Evolutionary conservation across 2,113 vertebrate genomes (phyloP).

Genomic region (Origma solitaria): DNA sequence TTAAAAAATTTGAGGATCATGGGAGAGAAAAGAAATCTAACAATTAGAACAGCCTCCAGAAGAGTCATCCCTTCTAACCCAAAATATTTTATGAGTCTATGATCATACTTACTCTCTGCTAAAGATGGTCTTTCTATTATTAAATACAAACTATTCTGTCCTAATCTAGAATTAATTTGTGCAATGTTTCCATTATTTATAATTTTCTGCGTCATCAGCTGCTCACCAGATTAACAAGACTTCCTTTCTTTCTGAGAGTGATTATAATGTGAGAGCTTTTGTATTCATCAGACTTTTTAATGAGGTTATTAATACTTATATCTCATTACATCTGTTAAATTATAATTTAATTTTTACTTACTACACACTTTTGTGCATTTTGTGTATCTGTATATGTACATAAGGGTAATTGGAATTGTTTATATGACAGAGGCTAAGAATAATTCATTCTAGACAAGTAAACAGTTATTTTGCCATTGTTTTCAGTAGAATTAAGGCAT

Average conservation of each 20-base stretch:
- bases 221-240: conserved; percentile 50
- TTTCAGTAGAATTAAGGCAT: background rate
- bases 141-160: conserved; percentile 34
- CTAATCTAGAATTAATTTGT: conserved; percentile 60
- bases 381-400: background rate
- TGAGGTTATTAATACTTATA: conserved; percentile 60
- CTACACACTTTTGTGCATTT: conserved; percentile 14
- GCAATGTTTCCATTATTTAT: conserved; percentile 52
- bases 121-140: conserved; percentile 18
- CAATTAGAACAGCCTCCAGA: conserved; percentile 9
- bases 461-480: background rate
- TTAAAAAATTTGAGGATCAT: background rate
- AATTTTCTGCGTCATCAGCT: conserved; percentile 63
- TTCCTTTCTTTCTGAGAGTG: conserved; percentile 18
- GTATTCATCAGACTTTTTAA: conserved; percentile 58
- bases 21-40: background rate
- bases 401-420: background rate
- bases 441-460: background rate
- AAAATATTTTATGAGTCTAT: background rate
- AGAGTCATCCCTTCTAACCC: background rate
- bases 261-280: conserved; percentile 50
- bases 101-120: background rate
- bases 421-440: background rate
- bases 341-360: conserved; percentile 53
- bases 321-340: conserved; percentile 47